phyloP scores from a whole-genome alignment of 2,888 invertebrate species.

The Silvanus unidentatus region DNA sequence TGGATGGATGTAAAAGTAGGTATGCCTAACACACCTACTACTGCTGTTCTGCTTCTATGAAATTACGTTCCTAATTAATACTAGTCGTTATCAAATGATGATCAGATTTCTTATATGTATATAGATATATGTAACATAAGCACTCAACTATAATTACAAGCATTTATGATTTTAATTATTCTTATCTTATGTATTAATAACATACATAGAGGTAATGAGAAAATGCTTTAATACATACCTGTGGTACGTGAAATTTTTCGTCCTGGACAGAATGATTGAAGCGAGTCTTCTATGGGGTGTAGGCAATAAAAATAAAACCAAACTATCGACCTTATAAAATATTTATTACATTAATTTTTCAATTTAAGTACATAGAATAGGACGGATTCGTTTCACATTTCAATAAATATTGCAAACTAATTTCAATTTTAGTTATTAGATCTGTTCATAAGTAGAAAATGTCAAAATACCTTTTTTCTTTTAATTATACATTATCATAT shows the following conservation, averaged over 20 bases:
- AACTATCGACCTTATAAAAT: slow-evolving; percentile 17
- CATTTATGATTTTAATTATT: slow-evolving; percentile 45
- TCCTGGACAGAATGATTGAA: too few relatives aligned
- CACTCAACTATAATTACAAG: slow-evolving; percentile 40
- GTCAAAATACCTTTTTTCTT: too few relatives aligned
- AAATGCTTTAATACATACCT: slow-evolving; percentile 34
- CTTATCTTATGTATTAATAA: slow-evolving; percentile 44
- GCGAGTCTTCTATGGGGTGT: too few relatives aligned
- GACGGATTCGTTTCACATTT: slow-evolving; percentile 31
- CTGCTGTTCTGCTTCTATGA: slow-evolving; percentile 33
- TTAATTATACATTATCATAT: too few relatives aligned
- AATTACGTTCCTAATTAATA: slow-evolving; percentile 40
- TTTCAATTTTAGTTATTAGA: too few relatives aligned
- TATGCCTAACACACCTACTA: too few relatives aligned
- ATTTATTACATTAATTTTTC: slow-evolving; percentile 16
- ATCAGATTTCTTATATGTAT: slow-evolving; percentile 29
- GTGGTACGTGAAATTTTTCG: slow-evolving; percentile 9
- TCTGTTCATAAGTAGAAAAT: too few relatives aligned
- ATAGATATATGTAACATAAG: slow-evolving; percentile 11
- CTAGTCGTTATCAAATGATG: slow-evolving; percentile 37
- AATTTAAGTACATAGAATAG: slow-evolving; percentile 15
- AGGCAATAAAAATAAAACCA: neutral
- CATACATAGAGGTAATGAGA: slow-evolving; percentile 39
- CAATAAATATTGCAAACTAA: too few relatives aligned
- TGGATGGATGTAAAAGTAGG: too few relatives aligned